Percentiles rank a stretch among this genome's conserved stretches.
Evolutionary conservation across 2,113 vertebrate species (phyloP).

Genomic region (Rhipidura dahli): DNA sequence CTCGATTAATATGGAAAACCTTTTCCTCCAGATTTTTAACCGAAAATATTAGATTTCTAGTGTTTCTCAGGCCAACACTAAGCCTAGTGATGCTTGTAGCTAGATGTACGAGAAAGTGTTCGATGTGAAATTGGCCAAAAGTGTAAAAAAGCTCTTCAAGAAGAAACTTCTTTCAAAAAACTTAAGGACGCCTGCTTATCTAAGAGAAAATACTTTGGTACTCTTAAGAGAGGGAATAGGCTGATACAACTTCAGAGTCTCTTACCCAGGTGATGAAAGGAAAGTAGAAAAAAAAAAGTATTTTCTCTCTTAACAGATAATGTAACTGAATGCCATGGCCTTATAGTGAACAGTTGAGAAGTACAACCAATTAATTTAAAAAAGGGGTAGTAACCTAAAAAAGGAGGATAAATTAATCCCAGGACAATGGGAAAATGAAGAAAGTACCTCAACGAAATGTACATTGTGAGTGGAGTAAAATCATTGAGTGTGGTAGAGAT

Average conservation of each 20-base stretch:
- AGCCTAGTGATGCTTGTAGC: background rate
- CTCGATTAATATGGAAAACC: background rate
- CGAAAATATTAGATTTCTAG: background rate
- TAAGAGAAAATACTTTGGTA: background rate
- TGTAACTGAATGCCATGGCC: background rate
- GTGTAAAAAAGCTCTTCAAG: background rate
- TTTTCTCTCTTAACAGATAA: background rate
- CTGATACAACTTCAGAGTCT: background rate
- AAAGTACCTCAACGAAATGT: constrained; percentile 8
- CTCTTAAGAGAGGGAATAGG: background rate
- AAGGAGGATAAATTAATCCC: constrained; percentile 7
- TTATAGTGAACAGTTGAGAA: background rate
- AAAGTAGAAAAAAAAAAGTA: background rate
- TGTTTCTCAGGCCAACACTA: background rate
- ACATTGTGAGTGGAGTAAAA: constrained; percentile 29
- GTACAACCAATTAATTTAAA: constrained; percentile 26
- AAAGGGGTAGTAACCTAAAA: background rate
- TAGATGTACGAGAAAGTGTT: background rate
- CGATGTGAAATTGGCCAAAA: background rate
- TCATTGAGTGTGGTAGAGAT: constrained; percentile 43
- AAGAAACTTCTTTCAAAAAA: background rate
- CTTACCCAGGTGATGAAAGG: background rate
- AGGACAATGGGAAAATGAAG: constrained; percentile 33
- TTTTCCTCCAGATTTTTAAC: background rate
- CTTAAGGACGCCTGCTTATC: background rate